Conservation (phyloP, 2,797 vertebrate genomes). For the Zonotrichia albicollis region DNA sequence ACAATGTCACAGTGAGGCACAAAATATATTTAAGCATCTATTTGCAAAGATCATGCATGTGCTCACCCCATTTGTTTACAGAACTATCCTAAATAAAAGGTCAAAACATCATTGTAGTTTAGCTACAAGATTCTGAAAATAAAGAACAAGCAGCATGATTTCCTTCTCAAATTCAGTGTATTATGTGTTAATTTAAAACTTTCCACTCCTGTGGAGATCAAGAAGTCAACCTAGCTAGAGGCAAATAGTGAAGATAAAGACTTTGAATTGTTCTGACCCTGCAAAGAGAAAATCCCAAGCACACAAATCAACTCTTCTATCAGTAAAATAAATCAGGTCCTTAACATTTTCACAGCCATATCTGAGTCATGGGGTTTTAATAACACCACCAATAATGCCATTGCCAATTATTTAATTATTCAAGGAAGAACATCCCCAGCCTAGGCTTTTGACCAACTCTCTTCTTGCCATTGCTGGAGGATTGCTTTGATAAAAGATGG, state of each 20-base stretch:
- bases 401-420: conserved; percentile 37
- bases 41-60: background rate
- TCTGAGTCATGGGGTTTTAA: conserved; percentile 26
- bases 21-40: conserved; percentile 1
- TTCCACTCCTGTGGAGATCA: background rate
- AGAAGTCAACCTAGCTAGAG: background rate
- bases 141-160: background rate
- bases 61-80: background rate
- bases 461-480: background rate
- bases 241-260: background rate
- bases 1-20: background rate
- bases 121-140: background rate
- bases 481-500: conserved; percentile 23
- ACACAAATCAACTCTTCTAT: background rate
- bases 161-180: background rate
- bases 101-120: background rate
- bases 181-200: background rate
- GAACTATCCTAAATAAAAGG: background rate
- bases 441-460: background rate
- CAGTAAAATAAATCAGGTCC: background rate
- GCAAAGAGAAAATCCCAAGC: conserved; percentile 9
- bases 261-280: background rate
- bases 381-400: background rate
- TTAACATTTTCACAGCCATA: conserved; percentile 4
- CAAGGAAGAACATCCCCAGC: conserved; percentile 8